phyloP scores from a whole-genome alignment of 2,113 vertebrate species.

The Ochotona princeps region DNA sequence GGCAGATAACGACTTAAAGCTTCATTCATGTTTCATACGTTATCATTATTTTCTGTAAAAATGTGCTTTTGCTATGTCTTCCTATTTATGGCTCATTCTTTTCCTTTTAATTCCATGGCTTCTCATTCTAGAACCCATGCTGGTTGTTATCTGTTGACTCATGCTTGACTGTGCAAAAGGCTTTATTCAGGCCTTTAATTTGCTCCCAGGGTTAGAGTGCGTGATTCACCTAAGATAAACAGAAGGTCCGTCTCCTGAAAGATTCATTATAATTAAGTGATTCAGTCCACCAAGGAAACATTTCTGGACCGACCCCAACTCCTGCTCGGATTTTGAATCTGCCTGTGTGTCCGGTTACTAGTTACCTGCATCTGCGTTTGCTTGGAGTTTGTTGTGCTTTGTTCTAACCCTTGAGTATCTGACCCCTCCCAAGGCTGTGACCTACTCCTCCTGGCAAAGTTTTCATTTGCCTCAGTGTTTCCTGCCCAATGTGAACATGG shows the following conservation, averaged over 20 bases:
- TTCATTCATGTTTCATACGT: background rate
- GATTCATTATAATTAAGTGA: slow-evolving; percentile 49
- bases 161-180: background rate
- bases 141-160: slow-evolving; percentile 55
- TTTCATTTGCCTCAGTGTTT: background rate
- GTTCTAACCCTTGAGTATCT: no score
- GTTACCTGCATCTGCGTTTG: rapidly evolving
- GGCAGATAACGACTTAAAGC: background rate
- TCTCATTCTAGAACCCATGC: slow-evolving; percentile 6
- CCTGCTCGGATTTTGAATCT: background rate
- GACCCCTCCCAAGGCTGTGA: no score
- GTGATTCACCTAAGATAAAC: slow-evolving; percentile 32
- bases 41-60: background rate
- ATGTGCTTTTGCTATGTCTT: background rate
- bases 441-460: background rate
- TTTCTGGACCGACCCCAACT: background rate
- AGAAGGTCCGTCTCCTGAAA: slow-evolving; percentile 45
- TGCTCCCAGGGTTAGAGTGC: background rate
- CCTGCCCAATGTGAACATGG: background rate
- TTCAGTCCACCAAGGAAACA: background rate
- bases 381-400: background rate
- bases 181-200: slow-evolving; percentile 66
- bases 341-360: no score
- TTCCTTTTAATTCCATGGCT: slow-evolving; percentile 20
- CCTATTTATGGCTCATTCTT: background rate